A percentile compares a stretch with the other conserved stretches of the same genome.
phyloP scores from a whole-genome alignment of 2,113 vertebrate genomes.

The Hypomesus transpacificus region DNA sequence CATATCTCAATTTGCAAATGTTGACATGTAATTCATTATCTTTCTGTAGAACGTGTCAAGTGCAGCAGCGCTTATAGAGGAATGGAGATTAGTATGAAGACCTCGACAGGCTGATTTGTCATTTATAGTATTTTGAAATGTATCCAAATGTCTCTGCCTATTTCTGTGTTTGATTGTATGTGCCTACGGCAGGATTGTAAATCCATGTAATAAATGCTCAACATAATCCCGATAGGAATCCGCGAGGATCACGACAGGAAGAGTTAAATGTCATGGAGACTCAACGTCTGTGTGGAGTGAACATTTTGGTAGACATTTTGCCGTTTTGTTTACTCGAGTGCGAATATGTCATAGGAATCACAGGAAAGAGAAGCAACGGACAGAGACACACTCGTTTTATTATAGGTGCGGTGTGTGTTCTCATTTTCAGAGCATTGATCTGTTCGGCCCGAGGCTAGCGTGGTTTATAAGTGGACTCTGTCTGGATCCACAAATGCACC shows the following conservation, averaged over 20 bases:
- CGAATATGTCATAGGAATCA: constrained; percentile 26
- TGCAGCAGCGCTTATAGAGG: constrained; percentile 37
- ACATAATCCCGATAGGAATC: constrained; percentile 34
- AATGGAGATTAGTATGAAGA: constrained; percentile 32
- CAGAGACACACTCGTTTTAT: constrained; percentile 27
- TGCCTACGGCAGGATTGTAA: constrained; percentile 42
- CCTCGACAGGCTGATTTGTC: constrained; percentile 53
- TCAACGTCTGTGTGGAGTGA: not conserved
- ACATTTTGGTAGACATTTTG: not conserved
- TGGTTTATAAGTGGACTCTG: not conserved
- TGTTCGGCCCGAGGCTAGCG: constrained; percentile 21
- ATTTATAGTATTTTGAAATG: constrained; percentile 45
- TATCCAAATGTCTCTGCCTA: constrained; percentile 44
- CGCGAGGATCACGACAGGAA: constrained; percentile 31
- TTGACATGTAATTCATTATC: constrained; percentile 47
- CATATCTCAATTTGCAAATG: constrained; percentile 26
- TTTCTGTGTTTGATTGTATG: constrained; percentile 56
- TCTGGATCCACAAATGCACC: constrained; percentile 14
- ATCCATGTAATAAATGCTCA: constrained; percentile 48
- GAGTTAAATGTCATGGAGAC: constrained; percentile 13
- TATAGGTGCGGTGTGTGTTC: constrained; percentile 19
- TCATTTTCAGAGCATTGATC: constrained; percentile 45
- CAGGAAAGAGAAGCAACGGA: constrained; percentile 14
- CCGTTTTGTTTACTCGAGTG: constrained; percentile 31
- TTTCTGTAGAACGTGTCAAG: constrained; percentile 32